Percentiles rank a stretch among this genome's conserved stretches.
These are phyloP conservation scores for Mesochorus sp. DNA, from an alignment of 2,888 invertebrate species.

Conservation along the genomic window DNA sequence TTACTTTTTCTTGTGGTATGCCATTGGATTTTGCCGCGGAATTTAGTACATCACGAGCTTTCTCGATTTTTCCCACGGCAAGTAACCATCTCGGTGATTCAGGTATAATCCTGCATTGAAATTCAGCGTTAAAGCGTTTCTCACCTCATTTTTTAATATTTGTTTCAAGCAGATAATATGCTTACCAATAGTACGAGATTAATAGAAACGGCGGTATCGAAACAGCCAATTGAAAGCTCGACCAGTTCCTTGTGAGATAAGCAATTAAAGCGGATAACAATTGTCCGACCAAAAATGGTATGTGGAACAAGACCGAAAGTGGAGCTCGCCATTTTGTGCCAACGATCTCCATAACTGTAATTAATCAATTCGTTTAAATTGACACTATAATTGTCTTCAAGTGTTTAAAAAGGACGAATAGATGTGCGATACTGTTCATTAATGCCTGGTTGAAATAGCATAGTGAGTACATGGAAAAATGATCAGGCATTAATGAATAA, in stretches of 20 bases:
- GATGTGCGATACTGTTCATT: too few species aligned
- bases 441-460: too few species aligned
- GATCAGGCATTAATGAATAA: too few species aligned
- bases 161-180: too few species aligned
- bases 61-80: conserved; percentile 78
- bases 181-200: conserved; percentile 83
- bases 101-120: conserved; percentile 80
- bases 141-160: too few species aligned
- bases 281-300: conserved; percentile 84
- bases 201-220: conserved; percentile 82
- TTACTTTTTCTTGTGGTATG: conserved; percentile 76
- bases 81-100: conserved; percentile 83
- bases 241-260: conserved; percentile 85
- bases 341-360: conserved; percentile 84
- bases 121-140: too few species aligned
- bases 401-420: too few species aligned
- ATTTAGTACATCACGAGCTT: conserved; percentile 79
- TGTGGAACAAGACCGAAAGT: conserved; percentile 83
- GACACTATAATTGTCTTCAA: conserved; percentile 15
- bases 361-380: conserved; percentile 43
- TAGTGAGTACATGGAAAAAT: too few species aligned
- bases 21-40: conserved; percentile 81
- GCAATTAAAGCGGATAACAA: conserved; percentile 85
- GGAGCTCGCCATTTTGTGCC: conserved; percentile 83
- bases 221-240: conserved; percentile 81